These are phyloP conservation scores for Stramonita haemastoma DNA, from an alignment of 2,888 invertebrate genomes.

Conservation along the genomic window DNA sequence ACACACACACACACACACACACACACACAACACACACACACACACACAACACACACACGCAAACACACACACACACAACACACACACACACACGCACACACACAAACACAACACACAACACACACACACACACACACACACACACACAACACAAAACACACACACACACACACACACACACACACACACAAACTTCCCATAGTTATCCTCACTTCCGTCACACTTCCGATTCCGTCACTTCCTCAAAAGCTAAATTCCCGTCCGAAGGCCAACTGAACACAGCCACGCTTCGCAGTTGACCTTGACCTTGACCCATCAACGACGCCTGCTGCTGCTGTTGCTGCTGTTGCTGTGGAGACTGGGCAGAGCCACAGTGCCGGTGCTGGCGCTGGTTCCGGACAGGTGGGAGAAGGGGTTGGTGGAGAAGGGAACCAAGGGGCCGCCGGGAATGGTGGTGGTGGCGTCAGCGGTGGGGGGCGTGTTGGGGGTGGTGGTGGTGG, in stretches of 20 bases:
- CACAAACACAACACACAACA: no score
- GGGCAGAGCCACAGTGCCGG: slow-evolving; percentile 20
- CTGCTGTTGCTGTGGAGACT: slow-evolving; percentile 24
- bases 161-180: no score
- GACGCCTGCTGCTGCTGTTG: neutral
- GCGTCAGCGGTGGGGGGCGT: neutral
- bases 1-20: no score
- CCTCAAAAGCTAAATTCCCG: slow-evolving; percentile 25
- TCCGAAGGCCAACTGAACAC: slow-evolving; percentile 33
- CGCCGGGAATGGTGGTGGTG: neutral
- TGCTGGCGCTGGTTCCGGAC: neutral
- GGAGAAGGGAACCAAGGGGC: no score
- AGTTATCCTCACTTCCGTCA: neutral
- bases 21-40: no score
- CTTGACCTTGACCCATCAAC: neutral
- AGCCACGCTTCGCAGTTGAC: neutral
- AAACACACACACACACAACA: neutral
- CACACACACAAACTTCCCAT: no score
- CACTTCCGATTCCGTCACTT: neutral
- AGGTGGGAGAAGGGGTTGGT: neutral
- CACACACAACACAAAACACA: neutral
- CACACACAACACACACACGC: no score
- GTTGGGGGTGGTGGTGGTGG: neutral
- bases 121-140: neutral
- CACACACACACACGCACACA: no score